phyloP scores from a whole-genome alignment of 1,140 invertebrate genomes.

The Drosophila erecta region DNA sequence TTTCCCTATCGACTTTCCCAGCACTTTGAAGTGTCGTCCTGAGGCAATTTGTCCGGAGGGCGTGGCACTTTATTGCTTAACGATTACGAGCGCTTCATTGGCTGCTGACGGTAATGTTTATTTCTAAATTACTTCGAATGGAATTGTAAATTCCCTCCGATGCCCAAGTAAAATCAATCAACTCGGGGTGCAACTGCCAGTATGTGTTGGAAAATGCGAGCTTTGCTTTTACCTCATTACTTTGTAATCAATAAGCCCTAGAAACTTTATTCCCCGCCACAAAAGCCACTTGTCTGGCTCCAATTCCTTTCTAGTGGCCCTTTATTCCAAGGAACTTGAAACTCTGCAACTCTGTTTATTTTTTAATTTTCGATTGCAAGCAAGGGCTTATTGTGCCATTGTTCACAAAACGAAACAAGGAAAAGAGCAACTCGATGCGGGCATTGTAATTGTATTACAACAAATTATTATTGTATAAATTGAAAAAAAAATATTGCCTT shows the following conservation, averaged over 20 bases:
- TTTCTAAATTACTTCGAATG: constrained; percentile 43
- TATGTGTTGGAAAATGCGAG: constrained; percentile 3
- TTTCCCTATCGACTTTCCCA: constrained; percentile 14
- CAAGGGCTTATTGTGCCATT: constrained; percentile 1
- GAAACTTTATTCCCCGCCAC: background rate
- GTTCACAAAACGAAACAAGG: constrained; percentile 17
- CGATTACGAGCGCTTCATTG: constrained; percentile 33
- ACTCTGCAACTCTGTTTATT: constrained; percentile 38
- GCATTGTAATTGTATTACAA: constrained; percentile 25
- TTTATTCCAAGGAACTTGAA: constrained; percentile 36
- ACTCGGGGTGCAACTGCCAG: background rate
- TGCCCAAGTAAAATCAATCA: constrained; percentile 33
- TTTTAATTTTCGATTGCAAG: constrained; percentile 23
- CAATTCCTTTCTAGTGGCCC: constrained; percentile 2
- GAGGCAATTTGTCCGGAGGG: constrained; percentile 32
- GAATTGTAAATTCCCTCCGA: background rate
- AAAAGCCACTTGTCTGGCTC: constrained; percentile 14
- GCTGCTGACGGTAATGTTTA: constrained; percentile 34
- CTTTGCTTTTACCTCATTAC: constrained; percentile 24
- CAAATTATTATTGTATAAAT: constrained; percentile 18
- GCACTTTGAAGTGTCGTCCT: constrained; percentile 44
- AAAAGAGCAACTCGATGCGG: constrained; percentile 3
- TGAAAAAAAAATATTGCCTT: constrained; percentile 24
- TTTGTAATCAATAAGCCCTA: constrained; percentile 20
- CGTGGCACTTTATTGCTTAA: constrained; percentile 44